A percentile compares a stretch with the other conserved stretches of the same genome.
phyloP scores from a whole-genome alignment of 2,888 invertebrate genomes.

The Octodonta nipae region DNA sequence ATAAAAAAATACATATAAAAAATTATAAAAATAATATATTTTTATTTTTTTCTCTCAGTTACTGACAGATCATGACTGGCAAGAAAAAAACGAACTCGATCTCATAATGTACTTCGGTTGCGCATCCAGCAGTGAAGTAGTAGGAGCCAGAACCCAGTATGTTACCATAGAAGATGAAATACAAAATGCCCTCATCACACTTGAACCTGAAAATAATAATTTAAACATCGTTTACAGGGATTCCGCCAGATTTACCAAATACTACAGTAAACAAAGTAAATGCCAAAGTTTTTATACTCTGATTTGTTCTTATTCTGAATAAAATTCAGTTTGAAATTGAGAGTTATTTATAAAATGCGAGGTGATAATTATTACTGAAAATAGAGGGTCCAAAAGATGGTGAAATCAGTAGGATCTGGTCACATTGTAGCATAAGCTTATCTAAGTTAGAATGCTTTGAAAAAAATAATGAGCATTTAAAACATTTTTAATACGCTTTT shows the following conservation, averaged over 20 bases:
- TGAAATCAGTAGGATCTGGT: too few relatives aligned
- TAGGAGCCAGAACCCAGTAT: slow-evolving; percentile 32
- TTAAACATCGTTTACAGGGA: slow-evolving; percentile 52
- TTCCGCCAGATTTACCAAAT: slow-evolving; percentile 37
- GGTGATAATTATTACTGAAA: too few relatives aligned
- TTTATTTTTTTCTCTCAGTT: slow-evolving; percentile 21
- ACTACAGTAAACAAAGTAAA: slow-evolving; percentile 30
- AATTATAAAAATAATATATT: too few relatives aligned
- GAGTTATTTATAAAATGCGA: too few relatives aligned
- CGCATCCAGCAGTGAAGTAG: slow-evolving; percentile 18
- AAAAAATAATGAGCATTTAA: too few relatives aligned
- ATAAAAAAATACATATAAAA: too few relatives aligned
- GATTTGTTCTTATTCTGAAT: slow-evolving; percentile 32
- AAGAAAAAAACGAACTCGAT: slow-evolving; percentile 30
- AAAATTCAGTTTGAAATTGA: slow-evolving; percentile 15
- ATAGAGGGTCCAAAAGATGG: too few relatives aligned
- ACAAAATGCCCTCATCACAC: slow-evolving; percentile 37
- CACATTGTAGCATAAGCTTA: too few relatives aligned
- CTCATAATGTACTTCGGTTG: slow-evolving; percentile 30
- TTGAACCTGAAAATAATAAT: slow-evolving; percentile 52
- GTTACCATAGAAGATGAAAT: slow-evolving; percentile 29
- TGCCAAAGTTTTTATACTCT: slow-evolving; percentile 27
- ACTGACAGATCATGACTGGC: slow-evolving; percentile 30
- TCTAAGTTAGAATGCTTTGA: too few relatives aligned
- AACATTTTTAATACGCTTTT: too few relatives aligned